Base-by-base conservation (phyloP, 1,140 invertebrate species). In the Brachionus calyciflorus region DNA sequence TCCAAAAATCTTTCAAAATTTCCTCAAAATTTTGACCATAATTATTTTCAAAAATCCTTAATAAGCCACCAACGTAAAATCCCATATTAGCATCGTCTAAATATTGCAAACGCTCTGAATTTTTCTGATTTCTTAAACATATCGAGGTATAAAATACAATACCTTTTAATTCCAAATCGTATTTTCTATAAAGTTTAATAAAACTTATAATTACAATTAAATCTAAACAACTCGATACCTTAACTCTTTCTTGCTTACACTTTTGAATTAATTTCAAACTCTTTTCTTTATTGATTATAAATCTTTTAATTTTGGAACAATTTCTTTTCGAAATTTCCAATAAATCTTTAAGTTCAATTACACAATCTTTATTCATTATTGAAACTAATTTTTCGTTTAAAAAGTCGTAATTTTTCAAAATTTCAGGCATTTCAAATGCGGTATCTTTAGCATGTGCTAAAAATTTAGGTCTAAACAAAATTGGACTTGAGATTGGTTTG, bases 181-280 rank as follows among this genome's bases (percentile, higher is more conserved):
- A 40, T 19, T 40, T 41, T 63, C 40, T 63, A 24, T 63, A 63
- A 7, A 63, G 9, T 41, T 17, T 40, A 7, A 63, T 41, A 40
- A 63, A 40, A 37, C 57, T 63, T 40, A 37, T 19, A 40, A 19
- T 41, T 40, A 63, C 7, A 19, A 63, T 63, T 40, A 63, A 63
- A 21, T 41, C 26, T 40, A 63, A 40, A 21, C 30, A 63, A 10
- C 30, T 40, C 2, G 57, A 26, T 10, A 63, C 21, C 24, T 63
- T 63, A n/a, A 41, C 30, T 7, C 40, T 40, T 63, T 63, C 40
- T 40, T n/a, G 7, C 40, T 63, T 63, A 19, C 30, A 63, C 40
- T 63, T 63, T 63, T 63, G 14, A 40, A 63, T 63, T 19, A 63
- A 24, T 1, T 40, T 63, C n/a, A 21, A 19, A 10, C 30, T 63